A percentile compares a stretch with the other conserved stretches of the same genome.
Evolutionary conservation across 2,888 invertebrate genomes (phyloP).

Genomic region (Eupelmus urozonus): DNA sequence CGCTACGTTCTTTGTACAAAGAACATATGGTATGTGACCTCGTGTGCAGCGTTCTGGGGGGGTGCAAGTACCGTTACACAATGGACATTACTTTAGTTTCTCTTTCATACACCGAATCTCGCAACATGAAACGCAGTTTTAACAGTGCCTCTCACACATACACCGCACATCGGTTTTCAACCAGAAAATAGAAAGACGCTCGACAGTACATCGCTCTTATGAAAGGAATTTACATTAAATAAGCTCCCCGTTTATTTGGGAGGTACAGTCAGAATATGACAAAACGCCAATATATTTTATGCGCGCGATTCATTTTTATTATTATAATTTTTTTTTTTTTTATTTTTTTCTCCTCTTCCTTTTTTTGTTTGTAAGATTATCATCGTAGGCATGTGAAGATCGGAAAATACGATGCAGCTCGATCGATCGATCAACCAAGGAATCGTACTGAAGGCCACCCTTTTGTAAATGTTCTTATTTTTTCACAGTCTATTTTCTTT

Average conservation of each 20-base stretch:
- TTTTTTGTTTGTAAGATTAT: conserved; percentile 58
- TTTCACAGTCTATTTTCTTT: conserved; percentile 75
- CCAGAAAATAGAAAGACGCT: conserved; percentile 70
- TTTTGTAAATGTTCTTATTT: conserved; percentile 75
- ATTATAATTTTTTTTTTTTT: conserved; percentile 29
- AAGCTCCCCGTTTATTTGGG: conserved; percentile 57
- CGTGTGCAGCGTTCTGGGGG: conserved; percentile 49
- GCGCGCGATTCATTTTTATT: conserved; percentile 55
- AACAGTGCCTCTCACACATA: conserved; percentile 58
- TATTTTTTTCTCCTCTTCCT: conserved; percentile 32
- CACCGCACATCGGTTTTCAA: conserved; percentile 62
- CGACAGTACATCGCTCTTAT: conserved; percentile 67
- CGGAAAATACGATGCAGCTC: conserved; percentile 70
- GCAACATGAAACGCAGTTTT: conserved; percentile 59
- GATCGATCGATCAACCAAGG: conserved; percentile 73
- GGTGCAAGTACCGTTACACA: conserved; percentile 56
- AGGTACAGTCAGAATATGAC: conserved; percentile 61
- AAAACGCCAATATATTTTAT: conserved; percentile 60
- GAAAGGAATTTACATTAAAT: conserved; percentile 68
- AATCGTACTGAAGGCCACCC: conserved; percentile 76
- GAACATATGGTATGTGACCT: conserved; percentile 50
- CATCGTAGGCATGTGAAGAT: conserved; percentile 58
- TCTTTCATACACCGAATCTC: conserved; percentile 57
- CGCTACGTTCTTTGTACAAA: conserved; percentile 53
- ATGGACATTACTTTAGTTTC: conserved; percentile 50